phyloP scores from a whole-genome alignment of 2,797 vertebrate species.

The Loris lydekkerianus region DNA sequence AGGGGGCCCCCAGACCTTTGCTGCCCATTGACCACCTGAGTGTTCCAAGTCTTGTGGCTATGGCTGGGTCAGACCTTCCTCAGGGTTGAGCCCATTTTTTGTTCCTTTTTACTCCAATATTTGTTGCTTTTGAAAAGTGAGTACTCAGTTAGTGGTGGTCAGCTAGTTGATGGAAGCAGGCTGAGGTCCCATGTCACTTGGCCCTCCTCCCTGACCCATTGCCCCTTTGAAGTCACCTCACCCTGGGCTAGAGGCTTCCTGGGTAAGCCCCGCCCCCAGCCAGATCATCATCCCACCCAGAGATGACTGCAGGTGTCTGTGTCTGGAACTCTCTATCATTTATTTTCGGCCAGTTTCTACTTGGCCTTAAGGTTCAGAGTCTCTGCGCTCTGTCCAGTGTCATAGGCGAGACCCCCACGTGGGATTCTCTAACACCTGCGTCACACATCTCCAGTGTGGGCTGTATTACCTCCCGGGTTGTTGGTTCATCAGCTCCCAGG shows the following conservation, averaged over 20 bases:
- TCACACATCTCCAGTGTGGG: background rate
- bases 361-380: background rate
- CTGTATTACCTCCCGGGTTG: background rate
- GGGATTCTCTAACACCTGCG: no score
- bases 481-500: background rate
- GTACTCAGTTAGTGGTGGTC: accelerated
- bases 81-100: accelerated
- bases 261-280: background rate
- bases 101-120: background rate
- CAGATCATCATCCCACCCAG: background rate
- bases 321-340: background rate
- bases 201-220: background rate
- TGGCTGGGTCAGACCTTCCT: background rate
- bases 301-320: background rate
- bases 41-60: background rate
- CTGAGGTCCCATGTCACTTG: accelerated
- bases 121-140: background rate
- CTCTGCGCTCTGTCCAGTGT: background rate
- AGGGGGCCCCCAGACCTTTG: background rate
- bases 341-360: background rate
- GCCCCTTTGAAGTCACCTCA: background rate
- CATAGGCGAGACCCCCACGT: background rate
- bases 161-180: background rate
- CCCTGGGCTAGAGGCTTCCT: background rate
- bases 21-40: accelerated